Evolutionary conservation across 2,797 vertebrate species (phyloP), one percentile per base, ranked within the genome.

Genomic region (Pseudochirops cupreus): DNA sequence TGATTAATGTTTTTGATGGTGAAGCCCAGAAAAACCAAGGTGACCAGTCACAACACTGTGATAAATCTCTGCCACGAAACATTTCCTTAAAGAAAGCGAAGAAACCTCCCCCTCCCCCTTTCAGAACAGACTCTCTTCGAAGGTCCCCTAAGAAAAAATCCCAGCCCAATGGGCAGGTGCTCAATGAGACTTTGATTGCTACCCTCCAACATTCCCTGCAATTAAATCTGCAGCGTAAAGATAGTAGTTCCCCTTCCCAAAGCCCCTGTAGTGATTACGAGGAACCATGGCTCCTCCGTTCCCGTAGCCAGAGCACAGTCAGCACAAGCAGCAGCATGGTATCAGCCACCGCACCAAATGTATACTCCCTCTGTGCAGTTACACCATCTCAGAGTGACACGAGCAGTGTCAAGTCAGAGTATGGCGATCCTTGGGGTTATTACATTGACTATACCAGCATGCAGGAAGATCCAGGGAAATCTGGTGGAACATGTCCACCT

Each of bases 241-340:
- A 99, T 91, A 3, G 98, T 18, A 99, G 99, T 56, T 99, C 99
- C 0, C 99, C 99, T 39, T 99, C 99, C 14, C 99, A 99, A 95
- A 99, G 99, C 96, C 99, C 99, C n/a, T 99, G 99, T 98, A 99
- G 99, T 4, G 99, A 99, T 98, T 99, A 99, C 0, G 99, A 99
- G 33, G 99, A 99, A 97, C 99, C 99, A 6, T 99, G 99, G 99
- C 98, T 99, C 97, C 97, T 99, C 13, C 99, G 99, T 0, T 99
- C 99, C 0, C 99, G 99, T 96, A 99, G 99, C 98, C 99, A 99
- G 94, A 99, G 99, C 96, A 99, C 99, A 0, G 98, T 99, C 95
- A 99, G 99, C 0, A 99, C 98, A 0, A 98, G 99, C 39, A 99
- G 99, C 98, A 99, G 99, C 62, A 98, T 99, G 94, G 98, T 99